Conservation (phyloP, 2,113 vertebrate genomes). For the Ramphastos sulfuratus region DNA sequence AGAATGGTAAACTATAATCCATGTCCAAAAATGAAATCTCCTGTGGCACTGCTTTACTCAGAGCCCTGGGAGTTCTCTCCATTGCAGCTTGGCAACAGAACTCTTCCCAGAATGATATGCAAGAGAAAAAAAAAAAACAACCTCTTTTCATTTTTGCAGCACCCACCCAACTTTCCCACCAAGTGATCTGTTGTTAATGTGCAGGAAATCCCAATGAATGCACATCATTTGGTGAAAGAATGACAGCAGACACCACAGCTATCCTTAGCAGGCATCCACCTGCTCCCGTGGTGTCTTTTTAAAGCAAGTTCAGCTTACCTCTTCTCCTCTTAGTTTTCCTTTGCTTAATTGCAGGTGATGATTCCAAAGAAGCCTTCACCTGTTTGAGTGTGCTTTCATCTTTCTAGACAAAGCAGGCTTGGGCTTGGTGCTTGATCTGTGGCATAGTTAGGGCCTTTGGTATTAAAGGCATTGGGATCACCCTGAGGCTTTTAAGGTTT, state of each 20-base stretch:
- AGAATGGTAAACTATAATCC: background rate
- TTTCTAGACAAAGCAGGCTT: constrained; percentile 79
- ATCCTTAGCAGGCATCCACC: constrained; percentile 72
- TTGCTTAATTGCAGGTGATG: constrained; percentile 82
- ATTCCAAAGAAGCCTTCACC: constrained; percentile 79
- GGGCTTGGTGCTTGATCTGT: constrained; percentile 78
- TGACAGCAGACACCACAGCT: constrained; percentile 60
- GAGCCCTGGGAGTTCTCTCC: background rate
- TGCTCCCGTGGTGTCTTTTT: constrained; percentile 69
- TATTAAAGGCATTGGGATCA: constrained; percentile 78
- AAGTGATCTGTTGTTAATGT: constrained; percentile 22
- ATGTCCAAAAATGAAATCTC: background rate
- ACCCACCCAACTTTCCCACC: constrained; percentile 24
- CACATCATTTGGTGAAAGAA: constrained; percentile 55
- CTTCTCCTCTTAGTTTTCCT: constrained; percentile 74
- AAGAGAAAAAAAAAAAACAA: background rate
- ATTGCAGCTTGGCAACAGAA: background rate
- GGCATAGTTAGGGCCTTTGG: constrained; percentile 71
- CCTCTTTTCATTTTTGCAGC: background rate
- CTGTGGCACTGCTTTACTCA: background rate
- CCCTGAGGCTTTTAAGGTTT: constrained; percentile 77
- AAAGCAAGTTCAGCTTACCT: constrained; percentile 72
- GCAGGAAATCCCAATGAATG: constrained; percentile 53
- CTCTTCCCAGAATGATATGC: background rate
- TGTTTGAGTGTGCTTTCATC: constrained; percentile 79